A percentile compares a stretch with the other conserved stretches of the same genome.
phyloP scores from a whole-genome alignment of 2,797 vertebrate genomes.

The Xenentodon cancila region DNA sequence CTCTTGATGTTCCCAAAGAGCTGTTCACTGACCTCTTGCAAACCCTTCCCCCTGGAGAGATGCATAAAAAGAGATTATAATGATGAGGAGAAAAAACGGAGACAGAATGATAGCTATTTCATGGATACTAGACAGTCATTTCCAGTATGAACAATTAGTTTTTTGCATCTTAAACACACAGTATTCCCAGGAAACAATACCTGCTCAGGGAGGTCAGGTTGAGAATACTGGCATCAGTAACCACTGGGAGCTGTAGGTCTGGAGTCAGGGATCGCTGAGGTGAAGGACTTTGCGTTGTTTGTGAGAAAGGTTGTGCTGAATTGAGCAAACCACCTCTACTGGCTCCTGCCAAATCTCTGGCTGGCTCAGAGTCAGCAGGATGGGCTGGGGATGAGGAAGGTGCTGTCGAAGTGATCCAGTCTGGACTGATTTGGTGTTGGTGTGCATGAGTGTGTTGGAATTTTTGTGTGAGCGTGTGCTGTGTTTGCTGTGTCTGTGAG shows the following conservation, averaged over 20 bases:
- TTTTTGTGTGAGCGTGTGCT: conserved; percentile 62
- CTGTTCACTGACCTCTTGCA: conserved; percentile 88
- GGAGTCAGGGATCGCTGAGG: conserved; percentile 77
- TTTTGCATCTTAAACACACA: neutral
- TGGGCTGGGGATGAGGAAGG: conserved; percentile 83
- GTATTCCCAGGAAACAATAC: conserved; percentile 36
- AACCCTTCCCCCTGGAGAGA: conserved; percentile 83
- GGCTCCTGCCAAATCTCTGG: conserved; percentile 82
- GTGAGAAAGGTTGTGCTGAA: conserved; percentile 81
- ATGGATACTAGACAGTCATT: conserved; percentile 1
- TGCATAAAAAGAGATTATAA: conserved; percentile 44
- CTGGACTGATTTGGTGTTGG: conserved; percentile 83
- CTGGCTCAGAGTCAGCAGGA: conserved; percentile 83
- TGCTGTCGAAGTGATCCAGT: conserved; percentile 88
- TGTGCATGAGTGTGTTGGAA: conserved; percentile 65
- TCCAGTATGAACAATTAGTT: neutral
- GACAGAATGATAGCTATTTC: conserved; percentile 15
- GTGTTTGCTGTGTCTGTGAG: conserved; percentile 60
- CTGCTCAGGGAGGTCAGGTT: conserved; percentile 81
- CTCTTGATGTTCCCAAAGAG: conserved; percentile 87
- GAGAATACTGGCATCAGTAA: conserved; percentile 81
- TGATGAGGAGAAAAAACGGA: neutral
- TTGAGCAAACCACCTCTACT: conserved; percentile 84
- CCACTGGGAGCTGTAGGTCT: conserved; percentile 77
- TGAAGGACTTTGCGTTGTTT: conserved; percentile 78